phyloP scores from a whole-genome alignment of 2,797 vertebrate genomes.

The Ambastaia sidthimunki region DNA sequence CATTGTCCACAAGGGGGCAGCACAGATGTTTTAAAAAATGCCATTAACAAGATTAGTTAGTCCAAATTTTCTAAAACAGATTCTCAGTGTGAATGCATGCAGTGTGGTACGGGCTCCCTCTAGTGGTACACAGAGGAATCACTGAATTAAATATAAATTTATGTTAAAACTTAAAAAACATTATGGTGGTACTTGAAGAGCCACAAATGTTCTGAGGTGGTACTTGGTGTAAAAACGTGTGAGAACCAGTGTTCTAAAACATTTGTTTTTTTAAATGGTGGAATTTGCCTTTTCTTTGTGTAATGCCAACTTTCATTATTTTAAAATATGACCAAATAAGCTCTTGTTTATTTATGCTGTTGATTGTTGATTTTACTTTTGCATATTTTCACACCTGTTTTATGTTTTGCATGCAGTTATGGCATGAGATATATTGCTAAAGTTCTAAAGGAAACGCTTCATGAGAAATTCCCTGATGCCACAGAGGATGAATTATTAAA shows the following conservation, averaged over 20 bases:
- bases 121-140: too few species aligned
- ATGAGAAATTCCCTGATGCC: constrained; percentile 96
- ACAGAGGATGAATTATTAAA: constrained; percentile 97
- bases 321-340: background rate
- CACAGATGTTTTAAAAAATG: constrained; percentile 36
- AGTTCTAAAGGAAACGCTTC: constrained; percentile 95
- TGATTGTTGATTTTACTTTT: background rate
- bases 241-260: too few species aligned
- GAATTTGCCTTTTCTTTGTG: background rate
- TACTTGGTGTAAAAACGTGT: too few species aligned
- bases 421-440: constrained; percentile 99
- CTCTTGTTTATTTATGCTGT: background rate
- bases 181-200: too few species aligned
- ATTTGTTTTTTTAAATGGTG: background rate
- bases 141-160: too few species aligned
- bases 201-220: too few species aligned
- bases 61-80: background rate
- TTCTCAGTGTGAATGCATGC: too few species aligned
- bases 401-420: constrained; percentile 85
- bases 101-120: too few species aligned
- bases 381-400: constrained; percentile 14
- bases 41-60: background rate
- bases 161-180: too few species aligned
- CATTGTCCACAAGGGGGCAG: constrained; percentile 67
- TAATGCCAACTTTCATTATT: constrained; percentile 6